Evolutionary conservation across 2,113 vertebrate genomes (phyloP), one percentile per base, ranked within the genome.

Genomic region (Excalfactoria chinensis): DNA sequence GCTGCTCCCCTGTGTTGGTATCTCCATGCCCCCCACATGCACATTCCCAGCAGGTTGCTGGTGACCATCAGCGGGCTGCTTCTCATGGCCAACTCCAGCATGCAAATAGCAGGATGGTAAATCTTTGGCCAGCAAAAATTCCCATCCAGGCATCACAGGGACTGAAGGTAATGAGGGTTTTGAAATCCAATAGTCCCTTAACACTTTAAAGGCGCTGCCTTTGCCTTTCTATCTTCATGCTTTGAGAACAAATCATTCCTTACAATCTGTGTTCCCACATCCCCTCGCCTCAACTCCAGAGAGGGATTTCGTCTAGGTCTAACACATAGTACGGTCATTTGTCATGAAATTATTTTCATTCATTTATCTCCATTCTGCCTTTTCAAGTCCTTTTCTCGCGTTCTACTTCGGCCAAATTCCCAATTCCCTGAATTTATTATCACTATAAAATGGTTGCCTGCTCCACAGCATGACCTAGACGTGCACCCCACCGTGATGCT

Each of bases 391-490:
- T 84, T 59, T 88, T 35, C 85, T 88, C 28, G 60, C 1, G 1
- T 44, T 80, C 68, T 68, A 35, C 84, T 95, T 82, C n/a, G 19
- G 94, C 86, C 94, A 91, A 95, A 97, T 88, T 96, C 96, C 96
- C 94, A 97, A 93, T 96, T 95, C 92, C 92, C 95, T 93, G 90
- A 84, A 92, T 97, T 97, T 97, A 97, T 97, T 94, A 96, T 94
- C 93, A 78, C 90, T 75, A 84, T 96, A 96, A 95, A 97, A 95
- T 93, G 88, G 81, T 94, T 91, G 89, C 85, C 92, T 89, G 89
- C 87, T 97, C 92, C 93, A 41, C 84, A 87, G 92, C 95, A 78
- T 93, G 91, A 94, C 96, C 96, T 72, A 93, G 86, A 95, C 93
- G 46, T 17, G 5, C 86, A 68, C 90, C 96, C 92, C 95, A 93